A percentile compares a stretch with the other conserved stretches of the same genome.
These are phyloP conservation scores for Hypanus sabinus DNA, from an alignment of 2,113 vertebrate genomes.

Conservation along the genomic window DNA sequence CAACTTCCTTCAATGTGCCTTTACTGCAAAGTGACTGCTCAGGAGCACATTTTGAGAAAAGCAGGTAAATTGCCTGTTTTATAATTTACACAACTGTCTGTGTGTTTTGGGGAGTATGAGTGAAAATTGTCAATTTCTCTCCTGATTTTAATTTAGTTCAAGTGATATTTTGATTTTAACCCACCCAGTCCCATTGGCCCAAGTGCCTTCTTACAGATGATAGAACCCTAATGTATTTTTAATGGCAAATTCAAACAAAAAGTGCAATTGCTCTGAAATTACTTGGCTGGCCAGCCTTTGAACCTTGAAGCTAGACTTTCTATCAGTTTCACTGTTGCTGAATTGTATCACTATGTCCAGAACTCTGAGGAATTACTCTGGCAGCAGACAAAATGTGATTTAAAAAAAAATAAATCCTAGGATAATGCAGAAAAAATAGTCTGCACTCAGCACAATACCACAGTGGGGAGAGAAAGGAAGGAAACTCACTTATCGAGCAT, in stretches of 20 bases:
- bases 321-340: neutral
- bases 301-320: neutral
- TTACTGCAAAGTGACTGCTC: neutral
- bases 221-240: neutral
- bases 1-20: neutral
- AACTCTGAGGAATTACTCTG: neutral
- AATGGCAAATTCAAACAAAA: neutral
- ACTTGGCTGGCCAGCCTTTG: neutral
- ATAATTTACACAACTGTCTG: neutral
- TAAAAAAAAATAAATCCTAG: neutral
- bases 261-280: neutral
- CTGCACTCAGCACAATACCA: neutral
- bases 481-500: neutral
- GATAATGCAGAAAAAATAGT: neutral
- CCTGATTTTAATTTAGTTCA: neutral
- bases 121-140: neutral
- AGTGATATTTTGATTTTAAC: neutral
- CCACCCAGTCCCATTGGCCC: neutral
- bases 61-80: neutral
- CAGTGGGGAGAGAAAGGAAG: neutral
- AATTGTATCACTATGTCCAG: neutral
- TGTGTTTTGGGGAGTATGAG: neutral
- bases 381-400: neutral
- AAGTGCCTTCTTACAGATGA: neutral
- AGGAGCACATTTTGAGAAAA: neutral